phyloP scores from a whole-genome alignment of 2,888 invertebrate species.

The Galerucella pusilla region DNA sequence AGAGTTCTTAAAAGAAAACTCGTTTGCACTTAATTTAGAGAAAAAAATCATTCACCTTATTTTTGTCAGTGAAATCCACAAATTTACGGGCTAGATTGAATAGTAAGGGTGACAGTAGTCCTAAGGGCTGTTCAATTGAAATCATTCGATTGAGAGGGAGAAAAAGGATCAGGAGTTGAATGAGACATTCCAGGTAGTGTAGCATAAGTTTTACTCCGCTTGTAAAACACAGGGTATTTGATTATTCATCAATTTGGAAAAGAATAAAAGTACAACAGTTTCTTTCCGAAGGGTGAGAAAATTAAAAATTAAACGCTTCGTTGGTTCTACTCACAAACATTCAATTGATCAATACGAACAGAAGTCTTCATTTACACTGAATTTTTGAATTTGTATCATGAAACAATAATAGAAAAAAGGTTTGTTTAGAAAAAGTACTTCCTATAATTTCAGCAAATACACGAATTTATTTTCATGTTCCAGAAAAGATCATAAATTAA shows the following conservation, averaged over 20 bases:
- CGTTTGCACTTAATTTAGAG: constrained; percentile 17
- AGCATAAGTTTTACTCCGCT: constrained; percentile 62
- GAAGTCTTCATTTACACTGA: constrained; percentile 34
- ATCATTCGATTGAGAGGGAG: constrained; percentile 42
- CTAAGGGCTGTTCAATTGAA: constrained; percentile 40
- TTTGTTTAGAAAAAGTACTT: too few relatives aligned
- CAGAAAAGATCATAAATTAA: constrained; percentile 21
- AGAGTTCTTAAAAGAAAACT: neutral
- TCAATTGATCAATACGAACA: constrained; percentile 35
- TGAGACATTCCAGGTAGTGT: constrained; percentile 45
- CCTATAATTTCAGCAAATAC: too few relatives aligned
- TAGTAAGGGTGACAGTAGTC: constrained; percentile 31
- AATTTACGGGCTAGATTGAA: constrained; percentile 24
- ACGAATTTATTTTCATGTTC: too few relatives aligned
- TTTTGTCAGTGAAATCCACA: constrained; percentile 24
- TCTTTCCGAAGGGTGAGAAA: constrained; percentile 58
- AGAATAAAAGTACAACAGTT: constrained; percentile 60
- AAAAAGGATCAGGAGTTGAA: constrained; percentile 62
- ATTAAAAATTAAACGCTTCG: constrained; percentile 65
- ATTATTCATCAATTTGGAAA: constrained; percentile 66
- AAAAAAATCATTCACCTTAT: constrained; percentile 16
- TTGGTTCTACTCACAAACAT: constrained; percentile 57
- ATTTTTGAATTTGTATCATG: constrained; percentile 10
- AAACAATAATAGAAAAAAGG: neutral
- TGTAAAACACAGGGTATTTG: constrained; percentile 65